A percentile compares a stretch with the other conserved stretches of the same genome.
Evolutionary conservation across 2,888 invertebrate species (phyloP).

Genomic region (Lasioglossum leucozonium): DNA sequence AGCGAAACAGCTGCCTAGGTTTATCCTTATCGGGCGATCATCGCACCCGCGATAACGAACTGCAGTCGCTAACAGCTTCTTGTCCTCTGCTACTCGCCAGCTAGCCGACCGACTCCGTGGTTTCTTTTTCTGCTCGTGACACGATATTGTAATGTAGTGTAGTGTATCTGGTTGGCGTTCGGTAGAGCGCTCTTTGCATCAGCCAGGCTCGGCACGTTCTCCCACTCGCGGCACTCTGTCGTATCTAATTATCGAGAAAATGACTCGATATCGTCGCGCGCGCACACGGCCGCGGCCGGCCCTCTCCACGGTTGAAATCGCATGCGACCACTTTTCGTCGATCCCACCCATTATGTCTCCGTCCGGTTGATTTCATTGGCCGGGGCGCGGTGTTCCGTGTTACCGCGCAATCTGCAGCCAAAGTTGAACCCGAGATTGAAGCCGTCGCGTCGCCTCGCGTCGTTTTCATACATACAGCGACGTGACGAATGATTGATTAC

Average conservation of each 20-base stretch:
- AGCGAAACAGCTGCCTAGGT: slow-evolving; percentile 78
- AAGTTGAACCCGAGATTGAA: not conserved
- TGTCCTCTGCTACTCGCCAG: slow-evolving; percentile 36
- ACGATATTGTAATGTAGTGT: not conserved
- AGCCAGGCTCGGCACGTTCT: slow-evolving; percentile 66
- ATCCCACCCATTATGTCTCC: slow-evolving; percentile 42
- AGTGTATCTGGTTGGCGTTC: slow-evolving; percentile 18
- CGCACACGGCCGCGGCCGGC: not conserved
- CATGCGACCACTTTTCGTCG: slow-evolving; percentile 30
- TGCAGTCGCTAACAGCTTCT: slow-evolving; percentile 26
- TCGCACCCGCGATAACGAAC: slow-evolving; percentile 11
- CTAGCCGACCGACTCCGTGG: slow-evolving; percentile 28
- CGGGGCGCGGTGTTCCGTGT: not conserved
- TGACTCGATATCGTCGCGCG: slow-evolving; percentile 66
- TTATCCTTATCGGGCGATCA: slow-evolving; percentile 63
- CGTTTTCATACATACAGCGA: slow-evolving; percentile 1
- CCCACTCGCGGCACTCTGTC: slow-evolving; percentile 52
- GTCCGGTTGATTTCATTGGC: not conserved
- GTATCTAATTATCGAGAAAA: slow-evolving; percentile 76
- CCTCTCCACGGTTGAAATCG: slow-evolving; percentile 28
- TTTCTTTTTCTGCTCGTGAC: slow-evolving; percentile 19
- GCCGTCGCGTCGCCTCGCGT: not conserved
- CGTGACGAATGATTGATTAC: slow-evolving; percentile 44
- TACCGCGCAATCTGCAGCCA: not conserved
- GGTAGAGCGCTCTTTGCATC: slow-evolving; percentile 46